A percentile compares a stretch with the other conserved stretches of the same genome.
These are phyloP conservation scores for Calameuta idolon DNA, from an alignment of 2,888 invertebrate species.

Conservation along the genomic window DNA sequence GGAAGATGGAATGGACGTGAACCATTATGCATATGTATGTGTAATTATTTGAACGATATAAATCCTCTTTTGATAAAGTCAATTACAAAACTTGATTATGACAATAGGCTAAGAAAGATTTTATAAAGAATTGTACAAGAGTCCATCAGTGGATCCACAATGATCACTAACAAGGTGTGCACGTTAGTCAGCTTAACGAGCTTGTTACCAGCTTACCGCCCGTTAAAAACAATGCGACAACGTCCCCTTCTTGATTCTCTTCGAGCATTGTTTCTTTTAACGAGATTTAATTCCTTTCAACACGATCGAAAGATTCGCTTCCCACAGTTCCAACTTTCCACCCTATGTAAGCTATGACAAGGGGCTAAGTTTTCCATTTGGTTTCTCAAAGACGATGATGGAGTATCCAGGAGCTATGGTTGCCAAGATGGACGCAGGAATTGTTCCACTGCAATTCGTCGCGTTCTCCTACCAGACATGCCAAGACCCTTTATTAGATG, in stretches of 20 bases:
- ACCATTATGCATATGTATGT: conserved; percentile 71
- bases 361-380: background rate
- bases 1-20: conserved; percentile 70
- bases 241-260: background rate
- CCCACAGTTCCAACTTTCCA: background rate
- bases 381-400: background rate
- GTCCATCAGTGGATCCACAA: background rate
- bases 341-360: background rate
- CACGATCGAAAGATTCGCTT: background rate
- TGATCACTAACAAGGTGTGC: background rate
- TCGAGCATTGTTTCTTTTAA: background rate
- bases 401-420: background rate
- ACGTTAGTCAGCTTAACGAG: background rate
- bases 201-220: background rate
- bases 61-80: background rate
- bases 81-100: background rate
- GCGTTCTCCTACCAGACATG: conserved; percentile 55
- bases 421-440: background rate
- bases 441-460: background rate
- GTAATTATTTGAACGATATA: conserved; percentile 5
- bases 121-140: background rate
- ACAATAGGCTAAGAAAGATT: background rate
- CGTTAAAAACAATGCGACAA: background rate
- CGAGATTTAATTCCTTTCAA: background rate
- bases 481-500: conserved; percentile 74